Evolutionary conservation across 2,113 vertebrate species (phyloP).

Genomic region (Siniperca chuatsi): DNA sequence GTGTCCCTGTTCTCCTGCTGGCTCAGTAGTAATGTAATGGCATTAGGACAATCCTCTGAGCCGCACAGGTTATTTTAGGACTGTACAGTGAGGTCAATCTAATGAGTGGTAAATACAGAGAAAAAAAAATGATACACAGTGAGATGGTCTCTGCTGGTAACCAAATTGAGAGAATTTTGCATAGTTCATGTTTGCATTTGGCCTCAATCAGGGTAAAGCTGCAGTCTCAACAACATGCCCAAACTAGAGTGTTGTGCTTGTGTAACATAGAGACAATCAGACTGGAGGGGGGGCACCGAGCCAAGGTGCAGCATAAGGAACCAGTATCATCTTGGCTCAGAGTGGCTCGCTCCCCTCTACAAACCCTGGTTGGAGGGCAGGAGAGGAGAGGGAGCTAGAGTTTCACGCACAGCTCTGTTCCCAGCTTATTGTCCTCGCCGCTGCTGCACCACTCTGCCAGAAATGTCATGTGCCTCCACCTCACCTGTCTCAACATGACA

Average conservation of each 20-base stretch:
- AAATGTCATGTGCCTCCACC: constrained; percentile 44
- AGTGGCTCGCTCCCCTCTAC: constrained; percentile 18
- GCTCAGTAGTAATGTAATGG: constrained; percentile 77
- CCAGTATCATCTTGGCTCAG: constrained; percentile 49
- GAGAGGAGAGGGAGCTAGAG: constrained; percentile 37
- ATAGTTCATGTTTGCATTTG: neutral
- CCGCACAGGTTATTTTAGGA: constrained; percentile 74
- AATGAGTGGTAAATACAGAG: constrained; percentile 31
- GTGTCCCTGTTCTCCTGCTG: constrained; percentile 49
- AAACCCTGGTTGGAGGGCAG: constrained; percentile 53
- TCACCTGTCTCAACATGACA: constrained; percentile 37
- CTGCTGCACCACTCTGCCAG: constrained; percentile 23
- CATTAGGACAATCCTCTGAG: constrained; percentile 82
- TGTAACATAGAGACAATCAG: constrained; percentile 40
- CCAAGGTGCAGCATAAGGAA: constrained; percentile 63
- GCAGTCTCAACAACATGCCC: constrained; percentile 38
- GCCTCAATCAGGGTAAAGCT: neutral
- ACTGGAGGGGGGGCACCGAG: constrained; percentile 29
- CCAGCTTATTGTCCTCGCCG: constrained; percentile 36
- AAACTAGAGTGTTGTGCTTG: constrained; percentile 55
- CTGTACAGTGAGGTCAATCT: constrained; percentile 32
- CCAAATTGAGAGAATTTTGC: neutral
- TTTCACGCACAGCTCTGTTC: constrained; percentile 59
- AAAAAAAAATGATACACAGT: neutral
- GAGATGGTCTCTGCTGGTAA: neutral